These are phyloP conservation scores for Antennarius maculatus DNA, from an alignment of 2,797 vertebrate genomes.

Conservation along the genomic window DNA sequence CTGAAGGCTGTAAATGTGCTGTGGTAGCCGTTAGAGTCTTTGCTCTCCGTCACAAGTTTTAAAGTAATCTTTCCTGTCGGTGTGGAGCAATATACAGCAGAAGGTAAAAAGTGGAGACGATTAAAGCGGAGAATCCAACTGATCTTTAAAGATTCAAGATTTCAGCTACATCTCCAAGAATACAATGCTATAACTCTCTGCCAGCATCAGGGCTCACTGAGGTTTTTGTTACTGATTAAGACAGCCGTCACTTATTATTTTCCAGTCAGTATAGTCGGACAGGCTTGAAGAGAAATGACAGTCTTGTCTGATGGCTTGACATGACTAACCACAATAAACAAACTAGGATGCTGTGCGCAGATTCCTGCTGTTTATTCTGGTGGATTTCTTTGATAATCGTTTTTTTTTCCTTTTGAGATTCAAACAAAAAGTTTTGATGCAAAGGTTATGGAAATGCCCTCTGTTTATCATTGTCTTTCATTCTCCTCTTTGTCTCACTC, in stretches of 20 bases:
- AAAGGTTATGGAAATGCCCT: constrained; percentile 36
- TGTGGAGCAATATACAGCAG: constrained; percentile 32
- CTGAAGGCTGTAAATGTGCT: constrained; percentile 62
- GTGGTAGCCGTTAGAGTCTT: constrained; percentile 58
- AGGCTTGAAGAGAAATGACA: constrained; percentile 44
- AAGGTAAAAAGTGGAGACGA: constrained; percentile 31
- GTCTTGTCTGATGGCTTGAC: constrained; percentile 49
- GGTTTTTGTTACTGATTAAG: constrained; percentile 77
- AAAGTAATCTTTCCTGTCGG: constrained; percentile 47
- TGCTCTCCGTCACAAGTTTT: constrained; percentile 43
- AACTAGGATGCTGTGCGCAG: constrained; percentile 27
- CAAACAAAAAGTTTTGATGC: constrained; percentile 24
- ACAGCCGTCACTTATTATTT: constrained; percentile 76
- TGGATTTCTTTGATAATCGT: constrained; percentile 5
- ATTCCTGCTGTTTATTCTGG: constrained; percentile 29
- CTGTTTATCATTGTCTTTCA: constrained; percentile 44
- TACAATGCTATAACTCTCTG: constrained; percentile 54
- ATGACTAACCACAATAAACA: constrained; percentile 28
- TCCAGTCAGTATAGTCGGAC: constrained; percentile 59
- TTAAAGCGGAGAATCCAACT: constrained; percentile 21
- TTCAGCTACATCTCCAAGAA: constrained; percentile 41
- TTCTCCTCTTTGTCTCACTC: constrained; percentile 44
- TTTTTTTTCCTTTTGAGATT: constrained; percentile 23
- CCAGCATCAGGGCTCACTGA: constrained; percentile 53
- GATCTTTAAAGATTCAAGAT: constrained; percentile 27